Evolutionary conservation across 2,113 vertebrate genomes (phyloP).

Genomic region (Ctenomys sociabilis): DNA sequence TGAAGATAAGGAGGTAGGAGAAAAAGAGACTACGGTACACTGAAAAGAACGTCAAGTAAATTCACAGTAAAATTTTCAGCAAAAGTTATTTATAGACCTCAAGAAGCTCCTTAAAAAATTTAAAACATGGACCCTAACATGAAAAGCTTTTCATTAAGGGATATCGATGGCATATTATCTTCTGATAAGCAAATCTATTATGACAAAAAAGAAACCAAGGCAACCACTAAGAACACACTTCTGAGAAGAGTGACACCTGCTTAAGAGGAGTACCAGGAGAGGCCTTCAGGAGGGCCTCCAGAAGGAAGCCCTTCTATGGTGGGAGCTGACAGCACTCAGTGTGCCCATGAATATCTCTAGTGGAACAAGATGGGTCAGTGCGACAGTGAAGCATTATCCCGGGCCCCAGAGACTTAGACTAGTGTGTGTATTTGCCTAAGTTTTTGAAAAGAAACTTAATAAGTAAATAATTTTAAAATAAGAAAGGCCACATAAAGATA

Average conservation of each 20-base stretch:
- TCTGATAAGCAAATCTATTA: neutral
- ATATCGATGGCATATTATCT: neutral
- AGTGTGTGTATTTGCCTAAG: neutral
- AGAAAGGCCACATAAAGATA: neutral
- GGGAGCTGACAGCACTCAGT: neutral
- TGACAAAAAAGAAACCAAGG: neutral
- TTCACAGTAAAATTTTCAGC: neutral
- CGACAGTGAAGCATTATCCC: neutral
- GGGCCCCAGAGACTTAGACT: neutral
- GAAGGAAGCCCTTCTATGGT: neutral
- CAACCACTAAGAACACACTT: neutral
- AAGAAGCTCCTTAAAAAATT: neutral
- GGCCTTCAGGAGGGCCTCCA: neutral
- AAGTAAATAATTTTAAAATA: neutral
- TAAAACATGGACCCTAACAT: neutral
- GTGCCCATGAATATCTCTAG: neutral
- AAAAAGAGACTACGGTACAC: neutral
- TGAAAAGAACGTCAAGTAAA: neutral
- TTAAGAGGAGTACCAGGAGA: neutral
- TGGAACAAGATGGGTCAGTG: neutral
- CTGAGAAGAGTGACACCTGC: neutral
- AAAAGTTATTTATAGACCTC: neutral
- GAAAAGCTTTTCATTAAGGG: neutral
- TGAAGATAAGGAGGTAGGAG: neutral
- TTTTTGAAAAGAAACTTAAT: neutral